A percentile compares a stretch with the other conserved stretches of the same genome.
Conservation (phyloP, 2,888 invertebrate genomes). For the Leptinotarsa haldemani region DNA sequence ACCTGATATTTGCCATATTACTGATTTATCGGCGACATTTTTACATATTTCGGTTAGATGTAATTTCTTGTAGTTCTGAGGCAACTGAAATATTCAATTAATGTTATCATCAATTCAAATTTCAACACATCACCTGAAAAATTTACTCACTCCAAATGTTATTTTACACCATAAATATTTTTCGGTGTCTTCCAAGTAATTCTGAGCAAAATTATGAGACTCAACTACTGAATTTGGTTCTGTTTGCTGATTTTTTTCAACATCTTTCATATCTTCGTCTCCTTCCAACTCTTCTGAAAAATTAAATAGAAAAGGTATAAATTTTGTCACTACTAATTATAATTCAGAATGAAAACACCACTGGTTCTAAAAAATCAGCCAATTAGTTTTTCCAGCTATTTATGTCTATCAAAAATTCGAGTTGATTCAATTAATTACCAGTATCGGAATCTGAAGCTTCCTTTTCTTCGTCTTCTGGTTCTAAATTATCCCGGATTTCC, state of each 20-base stretch:
- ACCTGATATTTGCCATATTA: conserved; percentile 82
- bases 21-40: conserved; percentile 76
- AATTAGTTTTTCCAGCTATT: neutral
- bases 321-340: no score
- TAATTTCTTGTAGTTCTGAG: conserved; percentile 73
- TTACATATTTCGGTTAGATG: conserved; percentile 82
- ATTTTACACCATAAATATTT: conserved; percentile 88
- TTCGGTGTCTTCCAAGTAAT: conserved; percentile 82
- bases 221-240: conserved; percentile 62
- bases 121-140: neutral
- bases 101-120: neutral
- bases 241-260: conserved; percentile 66
- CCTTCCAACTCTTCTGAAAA: conserved; percentile 66
- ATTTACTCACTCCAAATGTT: conserved; percentile 74
- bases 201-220: conserved; percentile 57
- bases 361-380: no score
- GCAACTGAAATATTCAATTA: conserved; percentile 65
- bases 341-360: no score
- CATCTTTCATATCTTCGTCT: conserved; percentile 66
- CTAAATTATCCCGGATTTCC: conserved; percentile 66
- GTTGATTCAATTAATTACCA: conserved; percentile 58
- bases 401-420: neutral
- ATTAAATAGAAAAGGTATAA: neutral
- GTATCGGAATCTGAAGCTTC: conserved; percentile 53
- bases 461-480: conserved; percentile 67